Percentiles rank a stretch among this genome's conserved stretches.
Evolutionary conservation across 2,113 vertebrate genomes (phyloP).

Genomic region (Burhinus bistriatus): DNA sequence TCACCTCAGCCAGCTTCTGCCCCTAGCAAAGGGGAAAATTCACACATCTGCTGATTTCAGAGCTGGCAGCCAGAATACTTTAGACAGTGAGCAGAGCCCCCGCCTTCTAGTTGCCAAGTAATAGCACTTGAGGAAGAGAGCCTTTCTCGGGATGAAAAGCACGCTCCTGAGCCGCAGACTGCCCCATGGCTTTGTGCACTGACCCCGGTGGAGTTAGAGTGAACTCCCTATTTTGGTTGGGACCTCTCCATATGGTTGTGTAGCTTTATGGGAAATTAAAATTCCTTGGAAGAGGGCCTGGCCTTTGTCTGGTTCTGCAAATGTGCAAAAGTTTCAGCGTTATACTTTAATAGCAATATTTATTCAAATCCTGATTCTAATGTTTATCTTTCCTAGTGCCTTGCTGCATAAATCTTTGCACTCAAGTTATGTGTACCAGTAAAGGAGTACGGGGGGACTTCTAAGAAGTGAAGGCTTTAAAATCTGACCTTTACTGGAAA

Average conservation of each 20-base stretch:
- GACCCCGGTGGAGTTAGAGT: neutral
- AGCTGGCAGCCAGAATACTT: accelerated
- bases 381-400: constrained; percentile 17
- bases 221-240: neutral
- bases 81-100: neutral
- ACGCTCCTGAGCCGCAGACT: neutral
- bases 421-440: neutral
- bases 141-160: accelerated
- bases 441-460: neutral
- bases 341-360: constrained; percentile 47
- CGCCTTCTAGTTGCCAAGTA: neutral
- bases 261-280: neutral
- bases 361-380: neutral
- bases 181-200: neutral
- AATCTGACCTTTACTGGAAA: neutral
- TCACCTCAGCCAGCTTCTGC: neutral
- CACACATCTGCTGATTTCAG: neutral
- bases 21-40: neutral
- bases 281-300: constrained; percentile 5
- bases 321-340: constrained; percentile 1
- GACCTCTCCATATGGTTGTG: neutral
- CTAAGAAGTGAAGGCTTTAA: neutral
- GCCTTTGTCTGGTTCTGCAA: constrained; percentile 32
- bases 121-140: neutral
- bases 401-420: neutral